Evolutionary conservation across 2,113 vertebrate species (phyloP), one percentile per base, ranked within the genome.

Genomic region (Engystomops pustulosus): DNA sequence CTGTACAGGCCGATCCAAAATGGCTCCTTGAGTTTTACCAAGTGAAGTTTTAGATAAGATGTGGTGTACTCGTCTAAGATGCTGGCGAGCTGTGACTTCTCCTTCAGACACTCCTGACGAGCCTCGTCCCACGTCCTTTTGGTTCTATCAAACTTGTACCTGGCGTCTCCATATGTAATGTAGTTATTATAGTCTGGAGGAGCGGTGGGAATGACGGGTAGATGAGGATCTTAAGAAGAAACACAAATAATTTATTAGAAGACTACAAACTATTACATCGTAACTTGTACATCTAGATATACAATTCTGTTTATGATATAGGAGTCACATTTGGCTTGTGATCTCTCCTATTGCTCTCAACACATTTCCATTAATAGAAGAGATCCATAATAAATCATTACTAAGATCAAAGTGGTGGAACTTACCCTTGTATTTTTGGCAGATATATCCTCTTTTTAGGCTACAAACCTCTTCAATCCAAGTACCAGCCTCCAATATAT

Each of bases 1-100:
- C 91, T 98, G 90, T 98, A 98, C 58, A 99, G 95, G n/a, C 96
- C 97, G 6, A 99, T 96, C 98, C 98, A 99, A 20, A 95, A 0
- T 1, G 95, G 95, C 36, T 93, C 91, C 2, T 91, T 92, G 84
- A 92, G 53, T 15, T 90, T 94, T 45, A 89, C 47, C 15, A 94
- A 87, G 41, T 89, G 91, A 45, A 98, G 88, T 85, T 88, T 91
- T 11, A 94, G 71, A 77, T 92, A 95, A 0, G 96, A 93, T 8
- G 96, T 91, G 49, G 75, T 89, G 8, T 96, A 90, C 0, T 96
- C 92, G 44, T 95, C 91, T 70, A 95, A 89, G 86, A 99, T 88
- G 82, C 97, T 98, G 86, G 94, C 94, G 51, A 99, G 89, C 0
- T 94, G 91, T 11, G 96, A 95, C 0, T 90, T 89, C 0, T 93